Percentiles rank a stretch among this genome's conserved stretches.
phyloP scores from a whole-genome alignment of 2,113 vertebrate genomes.

The Aspiorhynchus laticeps region DNA sequence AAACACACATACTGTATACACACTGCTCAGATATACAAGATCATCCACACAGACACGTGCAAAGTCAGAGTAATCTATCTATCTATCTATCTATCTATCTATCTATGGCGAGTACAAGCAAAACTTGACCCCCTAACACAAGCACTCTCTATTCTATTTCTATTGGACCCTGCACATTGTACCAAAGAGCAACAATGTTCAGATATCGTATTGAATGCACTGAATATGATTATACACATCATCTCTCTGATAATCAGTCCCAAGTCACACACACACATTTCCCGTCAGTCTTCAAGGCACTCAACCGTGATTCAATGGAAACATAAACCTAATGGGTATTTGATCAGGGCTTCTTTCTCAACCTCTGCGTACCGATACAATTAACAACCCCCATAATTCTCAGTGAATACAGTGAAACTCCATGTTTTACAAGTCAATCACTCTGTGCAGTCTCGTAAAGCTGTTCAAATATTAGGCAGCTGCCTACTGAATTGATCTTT shows the following conservation, averaged over 20 bases:
- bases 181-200: background rate
- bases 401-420: conserved; percentile 15
- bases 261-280: background rate
- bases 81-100: too few relatives aligned
- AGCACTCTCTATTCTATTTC: background rate
- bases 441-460: background rate
- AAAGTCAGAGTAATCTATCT: background rate
- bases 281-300: background rate
- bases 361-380: background rate
- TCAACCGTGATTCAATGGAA: background rate
- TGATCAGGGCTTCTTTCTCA: background rate
- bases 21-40: background rate
- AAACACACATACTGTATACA: background rate
- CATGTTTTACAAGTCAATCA: conserved; percentile 42
- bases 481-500: conserved; percentile 26
- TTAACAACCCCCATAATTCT: conserved; percentile 15
- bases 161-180: background rate
- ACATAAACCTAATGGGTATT: conserved; percentile 27
- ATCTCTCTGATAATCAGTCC: background rate
- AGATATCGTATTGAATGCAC: background rate
- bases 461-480: conserved; percentile 17
- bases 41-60: background rate
- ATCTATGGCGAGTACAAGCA: too few relatives aligned
- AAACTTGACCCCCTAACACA: too few relatives aligned
- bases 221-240: background rate